Percentiles rank a stretch among this genome's conserved stretches.
Evolutionary conservation across 1,140 invertebrate species (phyloP).

Genomic region (Anagrus nilaparvatae): DNA sequence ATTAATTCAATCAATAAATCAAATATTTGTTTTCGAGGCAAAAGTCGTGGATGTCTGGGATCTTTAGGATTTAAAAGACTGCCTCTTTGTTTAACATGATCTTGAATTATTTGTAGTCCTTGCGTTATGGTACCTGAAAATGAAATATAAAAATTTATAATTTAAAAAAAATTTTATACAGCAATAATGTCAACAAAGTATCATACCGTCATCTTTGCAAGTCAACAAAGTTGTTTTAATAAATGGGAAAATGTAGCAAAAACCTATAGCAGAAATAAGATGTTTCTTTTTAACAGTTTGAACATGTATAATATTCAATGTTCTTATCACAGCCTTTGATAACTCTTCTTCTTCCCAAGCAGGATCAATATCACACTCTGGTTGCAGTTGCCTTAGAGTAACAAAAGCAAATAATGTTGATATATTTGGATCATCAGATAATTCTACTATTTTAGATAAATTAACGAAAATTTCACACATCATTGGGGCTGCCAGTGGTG

Average conservation of each 20-base stretch:
- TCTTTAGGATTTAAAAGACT: conserved; percentile 39
- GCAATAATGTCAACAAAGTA: no score
- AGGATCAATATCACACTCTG: conserved; percentile 65
- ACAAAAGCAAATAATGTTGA: conserved; percentile 54
- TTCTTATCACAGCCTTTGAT: conserved; percentile 46
- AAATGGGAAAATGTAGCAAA: conserved; percentile 76
- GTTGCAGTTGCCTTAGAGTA: conserved; percentile 61
- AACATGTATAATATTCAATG: conserved; percentile 49
- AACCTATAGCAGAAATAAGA: conserved; percentile 58
- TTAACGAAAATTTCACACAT: conserved; percentile 51
- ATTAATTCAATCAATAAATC: conserved; percentile 71
- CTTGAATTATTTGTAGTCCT: conserved; percentile 59
- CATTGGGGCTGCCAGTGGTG: conserved; percentile 57
- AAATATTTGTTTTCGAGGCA: conserved; percentile 76
- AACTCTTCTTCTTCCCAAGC: conserved; percentile 70
- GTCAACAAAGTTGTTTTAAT: conserved; percentile 55
- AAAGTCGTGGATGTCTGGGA: conserved; percentile 58
- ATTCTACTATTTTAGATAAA: conserved; percentile 45
- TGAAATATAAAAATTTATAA: neutral
- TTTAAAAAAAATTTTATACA: neutral
- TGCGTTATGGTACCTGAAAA: conserved; percentile 43
- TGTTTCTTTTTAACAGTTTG: conserved; percentile 40
- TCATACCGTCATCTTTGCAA: conserved; percentile 43
- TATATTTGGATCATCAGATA: conserved; percentile 37
- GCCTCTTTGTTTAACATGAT: conserved; percentile 57